phyloP scores from a whole-genome alignment of 1,140 invertebrate species.

The Helicoverpa armigera region DNA sequence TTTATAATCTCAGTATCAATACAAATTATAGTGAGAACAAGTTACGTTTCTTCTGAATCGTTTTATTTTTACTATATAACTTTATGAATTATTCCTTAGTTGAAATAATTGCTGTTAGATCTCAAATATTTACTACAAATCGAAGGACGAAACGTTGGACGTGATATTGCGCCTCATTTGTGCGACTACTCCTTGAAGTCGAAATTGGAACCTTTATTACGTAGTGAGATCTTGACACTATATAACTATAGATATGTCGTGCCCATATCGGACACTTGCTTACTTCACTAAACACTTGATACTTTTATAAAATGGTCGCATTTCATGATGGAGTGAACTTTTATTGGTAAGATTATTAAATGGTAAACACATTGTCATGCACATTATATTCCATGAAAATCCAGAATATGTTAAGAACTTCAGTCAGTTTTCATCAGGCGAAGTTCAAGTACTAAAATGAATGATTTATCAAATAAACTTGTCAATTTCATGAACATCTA shows the following conservation, averaged over 20 bases:
- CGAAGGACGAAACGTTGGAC: slow-evolving; percentile 37
- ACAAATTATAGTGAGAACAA: neutral
- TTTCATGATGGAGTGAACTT: no score
- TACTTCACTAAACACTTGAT: no score
- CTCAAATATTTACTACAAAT: slow-evolving; percentile 1
- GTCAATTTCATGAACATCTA: no score
- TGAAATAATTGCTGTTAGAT: neutral
- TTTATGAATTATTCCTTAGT: neutral
- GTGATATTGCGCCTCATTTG: slow-evolving; percentile 15
- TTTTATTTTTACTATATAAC: neutral
- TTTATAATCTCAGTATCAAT: neutral
- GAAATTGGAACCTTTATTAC: neutral
- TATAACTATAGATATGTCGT: neutral
- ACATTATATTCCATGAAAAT: no score
- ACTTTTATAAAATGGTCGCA: no score
- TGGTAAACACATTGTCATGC: no score
- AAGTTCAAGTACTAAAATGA: no score
- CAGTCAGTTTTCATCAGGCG: no score
- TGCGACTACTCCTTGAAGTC: slow-evolving; percentile 12
- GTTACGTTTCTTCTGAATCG: neutral
- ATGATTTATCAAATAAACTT: no score
- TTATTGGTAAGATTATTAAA: no score
- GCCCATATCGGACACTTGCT: no score
- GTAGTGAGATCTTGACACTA: slow-evolving; percentile 22
- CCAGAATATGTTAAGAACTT: no score